These are phyloP conservation scores for Drosophila ironensis DNA, from an alignment of 1,140 invertebrate genomes.

Conservation along the genomic window DNA sequence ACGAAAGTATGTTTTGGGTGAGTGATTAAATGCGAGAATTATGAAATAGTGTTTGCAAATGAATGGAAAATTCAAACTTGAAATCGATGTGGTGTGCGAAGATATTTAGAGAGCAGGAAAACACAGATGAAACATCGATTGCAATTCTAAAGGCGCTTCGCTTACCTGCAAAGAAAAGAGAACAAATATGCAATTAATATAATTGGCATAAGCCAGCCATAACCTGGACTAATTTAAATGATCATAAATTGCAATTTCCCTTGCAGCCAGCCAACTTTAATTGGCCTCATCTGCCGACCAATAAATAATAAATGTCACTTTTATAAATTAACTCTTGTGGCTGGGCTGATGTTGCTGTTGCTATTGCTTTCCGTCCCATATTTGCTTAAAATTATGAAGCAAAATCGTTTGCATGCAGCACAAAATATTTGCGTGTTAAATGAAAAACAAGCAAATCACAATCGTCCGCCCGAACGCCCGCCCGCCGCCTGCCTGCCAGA, in stretches of 20 bases:
- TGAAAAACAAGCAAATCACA: slow-evolving; percentile 72
- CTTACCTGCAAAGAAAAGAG: slow-evolving; percentile 65
- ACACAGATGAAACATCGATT: slow-evolving; percentile 62
- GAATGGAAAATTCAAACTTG: background rate
- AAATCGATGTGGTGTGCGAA: slow-evolving; percentile 35
- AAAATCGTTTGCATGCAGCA: slow-evolving; percentile 49
- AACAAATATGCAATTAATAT: background rate
- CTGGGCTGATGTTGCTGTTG: slow-evolving; percentile 1
- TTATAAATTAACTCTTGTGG: slow-evolving; percentile 36
- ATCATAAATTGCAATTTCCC: slow-evolving; percentile 17
- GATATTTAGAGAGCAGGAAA: slow-evolving; percentile 32
- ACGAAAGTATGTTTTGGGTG: slow-evolving; percentile 2
- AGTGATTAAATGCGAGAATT: slow-evolving; percentile 12
- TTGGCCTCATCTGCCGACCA: slow-evolving; percentile 23
- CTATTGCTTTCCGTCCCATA: slow-evolving; percentile 19
- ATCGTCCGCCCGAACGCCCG: slow-evolving; percentile 14
- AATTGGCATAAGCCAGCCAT: background rate
- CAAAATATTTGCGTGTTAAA: slow-evolving; percentile 64
- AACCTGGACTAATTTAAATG: background rate
- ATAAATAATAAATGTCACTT: slow-evolving; percentile 47
- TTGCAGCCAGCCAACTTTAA: slow-evolving; percentile 9
- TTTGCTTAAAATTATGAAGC: slow-evolving; percentile 77
- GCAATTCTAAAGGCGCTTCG: slow-evolving; percentile 5
- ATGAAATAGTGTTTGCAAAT: slow-evolving; percentile 25
- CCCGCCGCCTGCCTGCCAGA: slow-evolving; percentile 16